A percentile compares a stretch with the other conserved stretches of the same genome.
These are phyloP conservation scores for Enteromius thamalakanensis DNA, from an alignment of 2,797 vertebrate species.

Conservation along the genomic window DNA sequence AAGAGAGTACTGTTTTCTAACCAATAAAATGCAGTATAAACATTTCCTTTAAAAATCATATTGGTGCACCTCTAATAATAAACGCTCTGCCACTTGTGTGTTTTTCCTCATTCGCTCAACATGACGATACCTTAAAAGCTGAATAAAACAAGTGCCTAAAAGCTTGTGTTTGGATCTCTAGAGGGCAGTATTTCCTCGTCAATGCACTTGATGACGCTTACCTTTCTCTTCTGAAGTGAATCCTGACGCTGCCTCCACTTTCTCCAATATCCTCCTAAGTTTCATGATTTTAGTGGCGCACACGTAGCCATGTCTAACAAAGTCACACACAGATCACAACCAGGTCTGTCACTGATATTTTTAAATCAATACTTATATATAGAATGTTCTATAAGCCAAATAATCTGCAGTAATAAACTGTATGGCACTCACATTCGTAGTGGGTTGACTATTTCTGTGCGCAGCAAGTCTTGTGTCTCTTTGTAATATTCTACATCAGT, in stretches of 20 bases:
- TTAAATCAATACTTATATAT: not conserved
- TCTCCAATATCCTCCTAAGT: conserved; percentile 95
- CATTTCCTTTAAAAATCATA: not conserved
- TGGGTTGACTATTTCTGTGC: conserved; percentile 98
- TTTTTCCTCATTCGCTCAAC: not conserved
- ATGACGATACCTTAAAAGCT: not conserved
- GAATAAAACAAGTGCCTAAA: not conserved
- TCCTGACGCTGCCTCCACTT: conserved; percentile 95
- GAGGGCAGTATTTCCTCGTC: conserved; percentile 12
- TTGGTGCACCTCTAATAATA: not conserved
- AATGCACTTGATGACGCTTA: conserved; percentile 59
- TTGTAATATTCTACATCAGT: conserved; percentile 98
- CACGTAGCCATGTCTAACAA: conserved; percentile 92
- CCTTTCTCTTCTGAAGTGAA: conserved; percentile 99
- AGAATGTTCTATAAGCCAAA: not conserved
- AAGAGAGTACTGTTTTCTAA: not conserved
- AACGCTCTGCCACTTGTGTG: not conserved
- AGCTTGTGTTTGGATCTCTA: not conserved
- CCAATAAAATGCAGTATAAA: not conserved
- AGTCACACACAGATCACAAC: conserved; percentile 29
- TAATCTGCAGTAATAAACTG: not conserved
- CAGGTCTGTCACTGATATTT: not conserved
- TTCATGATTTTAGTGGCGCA: conserved; percentile 99
- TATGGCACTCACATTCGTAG: conserved; percentile 89
- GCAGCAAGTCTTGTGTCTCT: conserved; percentile 93